Conservation (phyloP, 2,888 invertebrate species). For the Platycheirus albimanus region DNA sequence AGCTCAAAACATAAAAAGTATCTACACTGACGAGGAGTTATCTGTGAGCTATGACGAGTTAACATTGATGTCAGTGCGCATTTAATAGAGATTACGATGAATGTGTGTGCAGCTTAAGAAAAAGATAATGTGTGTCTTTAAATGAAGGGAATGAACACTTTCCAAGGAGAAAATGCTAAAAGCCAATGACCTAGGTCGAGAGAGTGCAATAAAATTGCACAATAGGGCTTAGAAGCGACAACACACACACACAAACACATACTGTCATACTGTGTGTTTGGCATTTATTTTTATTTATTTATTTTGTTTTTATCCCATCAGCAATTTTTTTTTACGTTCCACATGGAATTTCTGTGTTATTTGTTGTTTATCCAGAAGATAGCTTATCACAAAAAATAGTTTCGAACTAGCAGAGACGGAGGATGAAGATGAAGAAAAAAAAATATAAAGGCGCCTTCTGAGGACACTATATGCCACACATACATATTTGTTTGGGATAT, state of each 20-base stretch:
- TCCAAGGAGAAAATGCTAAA: conserved; percentile 39
- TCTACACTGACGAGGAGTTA: conserved; percentile 26
- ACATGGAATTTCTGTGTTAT: too few species aligned
- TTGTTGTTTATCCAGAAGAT: not conserved
- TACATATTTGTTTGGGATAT: conserved; percentile 18
- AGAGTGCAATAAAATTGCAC: conserved; percentile 35
- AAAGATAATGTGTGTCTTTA: not conserved
- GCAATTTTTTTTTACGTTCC: too few species aligned
- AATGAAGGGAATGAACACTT: conserved; percentile 18
- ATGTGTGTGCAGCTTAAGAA: conserved; percentile 25
- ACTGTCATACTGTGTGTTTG: not conserved
- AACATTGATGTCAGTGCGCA: conserved; percentile 68
- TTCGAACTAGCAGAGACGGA: too few species aligned
- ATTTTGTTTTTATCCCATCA: conserved; percentile 2
- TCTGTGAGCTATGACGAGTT: conserved; percentile 57
- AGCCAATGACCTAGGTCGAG: conserved; percentile 51
- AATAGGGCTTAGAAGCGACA: not conserved
- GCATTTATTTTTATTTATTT: conserved; percentile 2
- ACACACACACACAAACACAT: too few species aligned
- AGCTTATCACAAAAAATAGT: not conserved
- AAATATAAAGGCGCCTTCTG: conserved; percentile 41
- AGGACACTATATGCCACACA: not conserved
- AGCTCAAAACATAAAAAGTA: conserved; percentile 6
- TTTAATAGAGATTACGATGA: conserved; percentile 65
- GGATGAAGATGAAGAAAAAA: too few species aligned